Conservation (phyloP, 2,888 invertebrate species). For the Agriotes lineatus region DNA sequence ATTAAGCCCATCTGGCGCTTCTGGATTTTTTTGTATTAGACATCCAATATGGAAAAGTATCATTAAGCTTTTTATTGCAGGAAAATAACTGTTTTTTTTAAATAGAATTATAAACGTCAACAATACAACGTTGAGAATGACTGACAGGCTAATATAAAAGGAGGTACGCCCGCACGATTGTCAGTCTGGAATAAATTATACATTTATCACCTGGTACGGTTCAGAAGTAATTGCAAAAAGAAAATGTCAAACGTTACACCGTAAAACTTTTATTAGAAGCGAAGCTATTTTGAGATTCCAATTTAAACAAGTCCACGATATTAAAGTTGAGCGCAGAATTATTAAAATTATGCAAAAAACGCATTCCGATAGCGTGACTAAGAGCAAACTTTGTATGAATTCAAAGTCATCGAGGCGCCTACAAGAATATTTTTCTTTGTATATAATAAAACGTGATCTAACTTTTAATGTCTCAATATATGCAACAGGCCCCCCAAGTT, state of each 20-base stretch:
- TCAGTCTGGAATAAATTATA: too few species aligned
- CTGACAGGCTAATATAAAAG: too few species aligned
- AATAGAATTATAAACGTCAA: too few species aligned
- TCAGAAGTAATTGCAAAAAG: background rate
- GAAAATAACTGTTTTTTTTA: too few species aligned
- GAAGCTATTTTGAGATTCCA: background rate
- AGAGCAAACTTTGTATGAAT: constrained; percentile 7
- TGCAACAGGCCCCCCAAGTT: background rate
- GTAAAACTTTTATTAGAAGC: background rate
- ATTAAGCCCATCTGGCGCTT: too few species aligned
- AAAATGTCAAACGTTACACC: background rate
- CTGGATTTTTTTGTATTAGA: too few species aligned
- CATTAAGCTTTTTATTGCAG: too few species aligned
- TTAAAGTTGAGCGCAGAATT: constrained; percentile 1
- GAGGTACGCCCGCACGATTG: too few species aligned
- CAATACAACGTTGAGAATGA: too few species aligned
- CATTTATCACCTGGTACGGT: too few species aligned
- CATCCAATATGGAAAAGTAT: too few species aligned
- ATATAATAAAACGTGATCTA: constrained; percentile 8
- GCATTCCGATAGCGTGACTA: constrained; percentile 20
- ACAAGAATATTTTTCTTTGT: constrained; percentile 14
- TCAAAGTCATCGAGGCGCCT: constrained; percentile 14
- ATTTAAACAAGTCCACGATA: background rate
- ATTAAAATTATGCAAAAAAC: constrained; percentile 6
- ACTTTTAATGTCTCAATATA: constrained; percentile 1